These are phyloP conservation scores for Sialis fuliginosa DNA, from an alignment of 2,888 invertebrate species.

Conservation along the genomic window DNA sequence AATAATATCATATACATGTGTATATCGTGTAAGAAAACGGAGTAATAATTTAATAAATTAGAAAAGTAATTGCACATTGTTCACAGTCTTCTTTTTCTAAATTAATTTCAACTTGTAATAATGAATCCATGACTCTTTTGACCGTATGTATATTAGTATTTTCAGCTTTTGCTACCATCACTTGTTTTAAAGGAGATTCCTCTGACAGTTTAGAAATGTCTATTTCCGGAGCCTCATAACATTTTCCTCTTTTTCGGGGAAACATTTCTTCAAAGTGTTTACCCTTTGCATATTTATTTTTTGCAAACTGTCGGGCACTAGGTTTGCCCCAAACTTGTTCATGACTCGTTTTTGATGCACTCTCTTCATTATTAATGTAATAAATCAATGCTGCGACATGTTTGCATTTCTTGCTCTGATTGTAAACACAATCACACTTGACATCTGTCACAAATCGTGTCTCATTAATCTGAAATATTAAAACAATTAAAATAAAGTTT, in stretches of 20 bases:
- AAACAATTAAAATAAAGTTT: neutral
- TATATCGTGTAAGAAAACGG: neutral
- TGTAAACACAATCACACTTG: slow-evolving; percentile 10
- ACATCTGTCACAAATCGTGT: slow-evolving; percentile 7
- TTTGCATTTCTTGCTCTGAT: slow-evolving; percentile 8
- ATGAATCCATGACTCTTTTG: neutral
- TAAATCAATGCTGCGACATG: slow-evolving; percentile 7
- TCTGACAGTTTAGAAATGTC: slow-evolving; percentile 9
- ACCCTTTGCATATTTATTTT: slow-evolving; percentile 11
- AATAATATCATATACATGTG: neutral
- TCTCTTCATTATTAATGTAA: slow-evolving; percentile 10
- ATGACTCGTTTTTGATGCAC: slow-evolving; percentile 9
- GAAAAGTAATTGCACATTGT: slow-evolving; percentile 3
- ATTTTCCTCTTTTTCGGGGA: slow-evolving; percentile 8
- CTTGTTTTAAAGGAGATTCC: slow-evolving; percentile 8
- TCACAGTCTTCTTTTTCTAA: slow-evolving; percentile 7
- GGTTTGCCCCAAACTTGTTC: slow-evolving; percentile 11
- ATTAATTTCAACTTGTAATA: slow-evolving; percentile 3
- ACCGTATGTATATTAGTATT: slow-evolving; percentile 4
- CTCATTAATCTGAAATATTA: slow-evolving; percentile 7
- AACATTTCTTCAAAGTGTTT: slow-evolving; percentile 8
- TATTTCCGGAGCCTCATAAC: slow-evolving; percentile 5
- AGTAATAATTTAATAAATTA: neutral
- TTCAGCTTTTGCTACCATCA: slow-evolving; percentile 2
- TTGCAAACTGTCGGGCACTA: slow-evolving; percentile 7